Evolutionary conservation across 30 jellyfish, hydroid and myxozoan genomes (phyloP), one percentile per base, ranked within the genome.

Genomic region (Chironex yamaguchii): DNA sequence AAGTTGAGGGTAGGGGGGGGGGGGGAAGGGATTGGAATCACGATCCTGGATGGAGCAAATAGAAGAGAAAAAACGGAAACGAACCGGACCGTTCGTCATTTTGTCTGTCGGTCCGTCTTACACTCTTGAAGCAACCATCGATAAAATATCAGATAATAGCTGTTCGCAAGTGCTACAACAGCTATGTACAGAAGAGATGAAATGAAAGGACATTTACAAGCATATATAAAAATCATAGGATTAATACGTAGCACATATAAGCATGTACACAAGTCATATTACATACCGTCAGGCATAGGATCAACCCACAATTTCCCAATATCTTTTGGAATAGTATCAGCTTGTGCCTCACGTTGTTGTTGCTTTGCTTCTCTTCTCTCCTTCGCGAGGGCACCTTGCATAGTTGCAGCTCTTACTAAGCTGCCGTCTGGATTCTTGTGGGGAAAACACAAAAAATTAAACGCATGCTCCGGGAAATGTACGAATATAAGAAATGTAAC

Each of bases 401-500:
- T 90, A 96, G 86, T 82, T 1, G 98, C 99, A 21, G 99, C 98
- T 24, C 98, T 84, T 63, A 91, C 98, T 66, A 96, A 63, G 29
- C 94, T 96, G 35, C 99, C 99, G 76, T 96, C 99, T 32, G 98
- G 98, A 48, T 96, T 96, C 98, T 96, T 70, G 71, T 69, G 23
- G 22, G n/a, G n/a, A n/a, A n/a, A n/a, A n/a, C n/a, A n/a, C n/a
- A n/a, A n/a, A n/a, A n/a, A n/a, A n/a, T n/a, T n/a, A n/a, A n/a
- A n/a, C n/a, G n/a, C n/a, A n/a, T n/a, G n/a, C n/a, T n/a, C n/a
- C n/a, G n/a, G n/a, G n/a, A n/a, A n/a, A n/a, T n/a, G n/a, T n/a
- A n/a, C n/a, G n/a, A n/a, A n/a, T n/a, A n/a, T n/a, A n/a, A n/a
- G n/a, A n/a, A n/a, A n/a, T n/a, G n/a, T n/a, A n/a, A n/a, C n/a